phyloP scores from a whole-genome alignment of 1,140 invertebrate genomes.

The Diabrotica undecimpunctata region DNA sequence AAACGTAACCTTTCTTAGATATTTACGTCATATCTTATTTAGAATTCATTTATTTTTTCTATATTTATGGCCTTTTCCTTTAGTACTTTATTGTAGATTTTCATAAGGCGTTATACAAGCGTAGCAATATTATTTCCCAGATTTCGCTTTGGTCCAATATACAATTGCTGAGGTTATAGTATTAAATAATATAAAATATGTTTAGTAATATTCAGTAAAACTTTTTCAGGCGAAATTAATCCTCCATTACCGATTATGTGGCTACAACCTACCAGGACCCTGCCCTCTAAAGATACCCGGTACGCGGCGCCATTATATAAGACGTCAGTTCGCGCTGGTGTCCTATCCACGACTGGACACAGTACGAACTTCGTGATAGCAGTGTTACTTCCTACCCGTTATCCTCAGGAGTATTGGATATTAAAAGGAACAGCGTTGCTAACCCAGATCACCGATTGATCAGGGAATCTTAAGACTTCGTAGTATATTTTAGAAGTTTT shows the following conservation, averaged over 20 bases:
- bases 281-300: conserved; percentile 58
- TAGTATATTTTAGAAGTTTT: background rate
- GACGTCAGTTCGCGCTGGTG: conserved; percentile 77
- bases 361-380: conserved; percentile 85
- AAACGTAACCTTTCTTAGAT: too few species aligned
- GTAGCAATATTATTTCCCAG: too few species aligned
- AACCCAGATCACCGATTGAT: conserved; percentile 68
- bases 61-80: too few species aligned
- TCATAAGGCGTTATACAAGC: too few species aligned
- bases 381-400: conserved; percentile 65
- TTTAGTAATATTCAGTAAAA: too few species aligned
- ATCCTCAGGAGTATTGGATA: conserved; percentile 74
- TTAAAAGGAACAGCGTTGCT: conserved; percentile 79
- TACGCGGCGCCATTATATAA: conserved; percentile 82
- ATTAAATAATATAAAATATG: too few species aligned
- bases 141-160: too few species aligned
- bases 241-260: conserved; percentile 70
- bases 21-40: too few species aligned
- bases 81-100: too few species aligned
- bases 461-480: background rate
- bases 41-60: too few species aligned
- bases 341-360: conserved; percentile 82
- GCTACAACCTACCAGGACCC: conserved; percentile 63
- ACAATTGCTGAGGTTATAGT: too few species aligned
- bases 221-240: conserved; percentile 66